Base-by-base conservation (phyloP, 2,797 vertebrate genomes). In the Rhinophrynus dorsalis region DNA sequence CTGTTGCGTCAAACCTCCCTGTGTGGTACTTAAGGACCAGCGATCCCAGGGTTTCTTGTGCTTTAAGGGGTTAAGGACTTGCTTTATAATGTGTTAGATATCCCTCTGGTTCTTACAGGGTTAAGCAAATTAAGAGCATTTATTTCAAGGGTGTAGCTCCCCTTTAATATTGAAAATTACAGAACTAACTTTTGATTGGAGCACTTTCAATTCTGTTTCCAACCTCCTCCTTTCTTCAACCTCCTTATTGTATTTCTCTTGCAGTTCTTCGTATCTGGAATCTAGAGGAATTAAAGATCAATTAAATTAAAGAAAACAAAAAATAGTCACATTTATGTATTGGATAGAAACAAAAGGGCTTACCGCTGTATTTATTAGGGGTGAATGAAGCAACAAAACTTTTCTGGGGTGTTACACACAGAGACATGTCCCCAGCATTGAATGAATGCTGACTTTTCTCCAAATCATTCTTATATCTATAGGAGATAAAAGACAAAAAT, bases 161-260 rank as follows among this genome's bases (percentile, higher is more conserved):
- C n/a, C n/a, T n/a, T n/a, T n/a, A n/a, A n/a, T n/a, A n/a, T n/a
- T n/a, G n/a, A n/a, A n/a, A n/a, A n/a, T n/a, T n/a, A n/a, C n/a
- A n/a, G n/a, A 30, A 84, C 90, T 84, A 77, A 95, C 93, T 77
- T 94, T 95, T 68, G 88, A 81, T 44, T 94, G 93, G 15, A 93
- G 68, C 1, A 84, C 71, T 85, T 91, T 95, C 29, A 95, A 71
- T 74, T 97, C 94, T 40, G 85, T 81, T 74, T 96, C 95, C 11
- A 96, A 75, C 48, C 82, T 89, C 81, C 90, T 95, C 52, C 92
- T 89, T 81, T 96, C 94, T 82, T 94, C 91, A 68, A 93, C 85
- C 81, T 94, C 94, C 75, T 90, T 91, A 75, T 74, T 89, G 63
- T 92, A 96, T 86, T 94, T 96, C 79, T 94, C 93, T 81, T 93